Evolutionary conservation across 2,888 invertebrate genomes (phyloP), one percentile per base, ranked within the genome.

Genomic region (Sialis fuliginosa): DNA sequence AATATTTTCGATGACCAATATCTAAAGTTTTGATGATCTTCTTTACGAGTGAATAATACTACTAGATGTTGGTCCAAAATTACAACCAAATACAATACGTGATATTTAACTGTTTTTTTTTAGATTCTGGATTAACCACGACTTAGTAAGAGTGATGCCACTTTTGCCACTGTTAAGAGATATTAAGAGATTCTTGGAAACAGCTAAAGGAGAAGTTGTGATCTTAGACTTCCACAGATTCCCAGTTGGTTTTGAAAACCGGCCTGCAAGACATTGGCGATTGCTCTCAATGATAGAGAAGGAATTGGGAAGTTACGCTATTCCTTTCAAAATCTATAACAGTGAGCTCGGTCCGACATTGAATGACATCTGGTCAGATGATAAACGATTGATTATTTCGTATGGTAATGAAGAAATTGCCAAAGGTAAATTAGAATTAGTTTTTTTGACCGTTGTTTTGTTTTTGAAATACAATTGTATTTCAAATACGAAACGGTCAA

Each of bases 221-320:
- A 75, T 90, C 50, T 62, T 90, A 44, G 88, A 90, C 57, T 82
- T 90, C 42, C 87, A 88, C 56, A 77, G 85, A 50, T 87, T 89
- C 62, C 86, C 86, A 46, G 32, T 44, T 57, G 60, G 66, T 5
- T 65, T 65, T 52, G 61, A 62, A 50, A 61, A 62, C 44, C 58
- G 61, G 45, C 60, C 59, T 3, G 59, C 61, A 30, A 52, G 67
- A 12, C 78, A 79, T 54, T 61, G 64, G 32, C 62, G 67, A 39
- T 61, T 79, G 12, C 64, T 71, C 7, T 61, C 67, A 34, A 55
- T 74, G 6, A 59, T 79, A 1, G 59, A 68, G 34, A 58, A 63
- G 41, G 72, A 76, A 57, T 57, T 79, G 35, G 73, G 72, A 2
- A 62, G 69, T 48, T 62, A 70, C 47, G 67, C 70, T 42, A 61